Evolutionary conservation across 2,797 vertebrate genomes (phyloP), one percentile per base, ranked within the genome.

Genomic region (Malurus leucopterus): DNA sequence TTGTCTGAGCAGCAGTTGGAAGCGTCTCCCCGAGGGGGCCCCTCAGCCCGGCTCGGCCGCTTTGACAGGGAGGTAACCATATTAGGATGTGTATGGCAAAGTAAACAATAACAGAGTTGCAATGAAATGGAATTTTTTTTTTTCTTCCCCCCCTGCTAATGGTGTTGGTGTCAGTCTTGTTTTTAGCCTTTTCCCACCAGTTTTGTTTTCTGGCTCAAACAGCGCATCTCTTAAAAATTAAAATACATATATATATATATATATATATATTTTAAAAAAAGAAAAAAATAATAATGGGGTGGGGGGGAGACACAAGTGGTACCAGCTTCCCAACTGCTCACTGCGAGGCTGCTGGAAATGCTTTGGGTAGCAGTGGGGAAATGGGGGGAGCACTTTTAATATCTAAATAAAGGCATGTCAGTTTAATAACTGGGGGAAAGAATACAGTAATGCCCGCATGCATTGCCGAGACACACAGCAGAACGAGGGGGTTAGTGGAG

Each of bases 21-120:
- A 97, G 96, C 97, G 93, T 96, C 97, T 97, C 98, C 98, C 98
- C 93, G 89, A 97, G 96, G 97, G 96, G 98, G 98, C 98, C 98
- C 97, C 98, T 97, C 95, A 93, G 90, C 94, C 96, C 97, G 93
- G 96, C 97, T 76, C 93, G 94, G 96, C 96, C 47, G 97, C 97
- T 97, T 98, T 97, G 97, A 98, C 98, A 96, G 97, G 97, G 98
- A 98, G 98, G 98, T 97, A 97, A 99, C 98, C 98, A 99, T 99
- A 99, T 99, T 99, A 99, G 99, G 98, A 98, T 95, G 98, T 97
- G 98, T 97, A 98, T 98, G 98, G 97, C 98, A 98, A 99, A 98
- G 98, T 99, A 98, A 99, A 99, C 98, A 99, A 99, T 99, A 99
- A 99, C 98, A 99, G 97, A 98, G 98, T 98, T 98, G 98, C 98